phyloP scores from a whole-genome alignment of 2,113 vertebrate genomes.

The Zonotrichia leucophrys region DNA sequence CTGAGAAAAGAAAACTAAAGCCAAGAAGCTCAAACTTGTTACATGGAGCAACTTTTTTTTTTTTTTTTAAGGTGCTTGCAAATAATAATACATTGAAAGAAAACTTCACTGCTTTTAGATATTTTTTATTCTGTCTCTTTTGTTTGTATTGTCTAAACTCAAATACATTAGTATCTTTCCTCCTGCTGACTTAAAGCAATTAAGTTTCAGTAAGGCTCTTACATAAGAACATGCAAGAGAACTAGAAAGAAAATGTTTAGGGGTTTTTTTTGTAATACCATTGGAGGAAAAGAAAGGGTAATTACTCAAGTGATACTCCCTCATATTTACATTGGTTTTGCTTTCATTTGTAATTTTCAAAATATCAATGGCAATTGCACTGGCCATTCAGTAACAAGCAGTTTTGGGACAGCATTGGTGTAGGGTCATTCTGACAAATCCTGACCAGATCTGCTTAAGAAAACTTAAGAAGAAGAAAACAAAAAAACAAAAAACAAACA shows the following conservation, averaged over 20 bases:
- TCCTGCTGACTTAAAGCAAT: background rate
- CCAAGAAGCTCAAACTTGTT: background rate
- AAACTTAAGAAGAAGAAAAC: background rate
- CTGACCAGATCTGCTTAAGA: background rate
- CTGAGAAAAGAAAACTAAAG: background rate
- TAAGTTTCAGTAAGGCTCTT: background rate
- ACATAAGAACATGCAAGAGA: background rate
- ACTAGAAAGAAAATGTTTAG: background rate
- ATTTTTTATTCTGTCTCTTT: background rate
- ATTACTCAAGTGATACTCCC: background rate
- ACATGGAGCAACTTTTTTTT: background rate
- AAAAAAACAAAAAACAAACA: too few relatives aligned
- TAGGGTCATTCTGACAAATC: background rate
- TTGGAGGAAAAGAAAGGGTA: background rate
- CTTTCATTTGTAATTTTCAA: background rate
- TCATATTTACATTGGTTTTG: background rate
- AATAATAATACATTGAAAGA: background rate
- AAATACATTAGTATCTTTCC: background rate
- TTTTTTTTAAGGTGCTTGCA: background rate
- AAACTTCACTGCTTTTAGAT: background rate
- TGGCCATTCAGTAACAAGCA: background rate
- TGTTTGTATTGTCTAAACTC: background rate
- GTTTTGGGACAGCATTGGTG: background rate
- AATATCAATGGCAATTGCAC: background rate
- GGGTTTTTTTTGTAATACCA: background rate